Conservation (phyloP, 2,888 invertebrate genomes). For the Carcina quercana region DNA sequence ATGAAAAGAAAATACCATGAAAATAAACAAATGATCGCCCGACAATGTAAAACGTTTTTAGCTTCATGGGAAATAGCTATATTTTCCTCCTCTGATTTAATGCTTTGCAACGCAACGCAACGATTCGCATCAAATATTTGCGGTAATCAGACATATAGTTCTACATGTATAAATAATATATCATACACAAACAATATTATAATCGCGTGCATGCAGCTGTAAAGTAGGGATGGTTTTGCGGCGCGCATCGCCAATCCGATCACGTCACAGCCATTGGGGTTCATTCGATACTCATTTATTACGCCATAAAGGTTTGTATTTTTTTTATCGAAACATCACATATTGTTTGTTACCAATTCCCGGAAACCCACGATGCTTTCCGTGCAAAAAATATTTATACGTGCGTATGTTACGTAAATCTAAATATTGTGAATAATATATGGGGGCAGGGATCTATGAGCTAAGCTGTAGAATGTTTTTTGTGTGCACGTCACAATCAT, state of each 20-base stretch:
- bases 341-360: conserved; percentile 3
- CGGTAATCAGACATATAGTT: no score
- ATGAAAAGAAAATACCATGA: no score
- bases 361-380: neutral
- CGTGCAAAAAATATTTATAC: neutral
- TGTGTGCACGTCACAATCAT: conserved; percentile 59
- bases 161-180: no score
- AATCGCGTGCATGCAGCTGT: no score
- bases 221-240: no score
- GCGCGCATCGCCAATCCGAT: conserved; percentile 33
- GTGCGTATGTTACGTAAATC: neutral
- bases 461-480: conserved; percentile 41
- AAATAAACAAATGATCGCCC: no score
- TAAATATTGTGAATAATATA: neutral
- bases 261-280: conserved; percentile 42
- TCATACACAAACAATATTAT: no score
- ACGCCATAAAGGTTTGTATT: conserved; percentile 37
- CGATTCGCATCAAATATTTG: no score
- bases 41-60: no score
- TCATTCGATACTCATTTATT: conserved; percentile 47
- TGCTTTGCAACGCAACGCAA: no score
- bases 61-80: no score
- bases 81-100: no score
- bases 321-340: conserved; percentile 19
- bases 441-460: conserved; percentile 23